Percentiles rank a stretch among this genome's conserved stretches.
Evolutionary conservation across 2,113 vertebrate species (phyloP).

Genomic region (Ariopsis seemanni): DNA sequence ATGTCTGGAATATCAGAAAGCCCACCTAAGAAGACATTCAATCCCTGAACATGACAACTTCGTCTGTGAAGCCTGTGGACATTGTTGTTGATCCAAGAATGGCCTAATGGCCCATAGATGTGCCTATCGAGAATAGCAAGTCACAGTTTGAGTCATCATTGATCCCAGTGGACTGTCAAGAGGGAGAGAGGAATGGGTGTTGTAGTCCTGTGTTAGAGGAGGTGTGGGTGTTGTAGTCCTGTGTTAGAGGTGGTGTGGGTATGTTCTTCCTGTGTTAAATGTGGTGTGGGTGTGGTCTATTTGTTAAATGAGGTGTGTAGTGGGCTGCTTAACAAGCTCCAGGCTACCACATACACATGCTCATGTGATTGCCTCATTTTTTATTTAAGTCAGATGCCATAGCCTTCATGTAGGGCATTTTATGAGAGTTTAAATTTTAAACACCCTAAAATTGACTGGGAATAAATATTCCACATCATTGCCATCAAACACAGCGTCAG

Average conservation of each 20-base stretch:
- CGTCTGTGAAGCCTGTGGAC: no score
- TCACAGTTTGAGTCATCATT: no score
- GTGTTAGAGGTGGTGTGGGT: not conserved
- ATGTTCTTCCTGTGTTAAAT: not conserved
- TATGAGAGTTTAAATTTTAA: slow-evolving; percentile 76
- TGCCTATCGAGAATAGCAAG: no score
- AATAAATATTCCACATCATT: slow-evolving; percentile 56
- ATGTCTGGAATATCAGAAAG: no score
- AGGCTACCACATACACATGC: slow-evolving; percentile 60
- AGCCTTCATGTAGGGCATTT: slow-evolving; percentile 70
- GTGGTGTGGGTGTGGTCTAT: not conserved
- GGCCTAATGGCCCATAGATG: no score
- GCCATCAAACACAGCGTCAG: not conserved
- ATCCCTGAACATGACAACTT: no score
- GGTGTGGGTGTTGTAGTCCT: not conserved
- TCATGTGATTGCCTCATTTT: slow-evolving; percentile 71
- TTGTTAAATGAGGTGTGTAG: not conserved
- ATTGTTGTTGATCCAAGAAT: no score
- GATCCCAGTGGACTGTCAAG: no score
- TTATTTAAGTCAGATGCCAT: slow-evolving; percentile 70
- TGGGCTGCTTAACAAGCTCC: slow-evolving; percentile 47
- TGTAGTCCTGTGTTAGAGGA: not conserved
- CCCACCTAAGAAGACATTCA: no score
- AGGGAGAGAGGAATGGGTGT: not conserved
- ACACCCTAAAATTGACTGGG: slow-evolving; percentile 68